Evolutionary conservation across 2,113 vertebrate genomes (phyloP), one percentile per base, ranked within the genome.

Genomic region (Callospermophilus lateralis): DNA sequence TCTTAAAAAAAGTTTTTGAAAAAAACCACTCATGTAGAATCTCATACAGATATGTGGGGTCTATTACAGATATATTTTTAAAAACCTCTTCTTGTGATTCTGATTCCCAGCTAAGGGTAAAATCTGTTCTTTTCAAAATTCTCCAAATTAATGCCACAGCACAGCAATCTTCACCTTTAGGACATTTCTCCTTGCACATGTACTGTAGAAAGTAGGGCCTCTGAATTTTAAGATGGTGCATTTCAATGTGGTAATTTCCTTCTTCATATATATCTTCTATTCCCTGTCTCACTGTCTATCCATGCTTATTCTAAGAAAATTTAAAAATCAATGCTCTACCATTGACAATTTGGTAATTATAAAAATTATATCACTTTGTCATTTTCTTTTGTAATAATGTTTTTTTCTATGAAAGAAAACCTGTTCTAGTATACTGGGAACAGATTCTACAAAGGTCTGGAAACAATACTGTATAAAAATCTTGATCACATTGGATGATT

Each of bases 391-490:
- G 8, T 74, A 96, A 58, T 84, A 73, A 92, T 77, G 51, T 2
- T 30, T 92, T 92, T 94, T 63, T 15, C 51, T 86, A 17, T 93
- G 30, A 55, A 93, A 84, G n/a, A 94, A 97, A 92, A 86, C 16
- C 78, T 78, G 91, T 91, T 84, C 48, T 94, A 48, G 93, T 68
- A 79, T 79, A 86, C 32, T 61, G 72, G 67, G 76, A 80, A 28
- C 77, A 95, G 53, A 83, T 84, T 90, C 81, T 81, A 45, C 16
- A 95, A 94, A 95, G 78, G 61, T 37, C 58, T 95, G 92, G 67
- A 97, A 92, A 83, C 39, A 83, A 32, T 65, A 32, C 3, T 68
- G 3, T 72, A 37, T 91, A 45, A 97, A 16, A 70, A n/a, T 90
- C 73, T 93, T 90, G 34, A 95, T 8, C 45, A 61, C 2, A 37